Evolutionary conservation across 2,797 vertebrate species (phyloP).

Genomic region (Amblyraja radiata): DNA sequence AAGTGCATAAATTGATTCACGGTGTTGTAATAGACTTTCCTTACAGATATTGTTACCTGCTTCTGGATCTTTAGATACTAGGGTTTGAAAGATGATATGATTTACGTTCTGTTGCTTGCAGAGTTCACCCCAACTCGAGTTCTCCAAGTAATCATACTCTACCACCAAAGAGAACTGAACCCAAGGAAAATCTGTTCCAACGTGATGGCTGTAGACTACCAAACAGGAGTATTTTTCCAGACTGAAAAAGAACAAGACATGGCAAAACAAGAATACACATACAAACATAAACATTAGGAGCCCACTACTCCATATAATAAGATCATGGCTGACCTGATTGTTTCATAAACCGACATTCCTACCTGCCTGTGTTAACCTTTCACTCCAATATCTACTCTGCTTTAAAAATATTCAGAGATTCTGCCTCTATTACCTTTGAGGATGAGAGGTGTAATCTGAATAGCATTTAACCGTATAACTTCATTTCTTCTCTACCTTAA

Average conservation of each 20-base stretch:
- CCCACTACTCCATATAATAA: too few relatives aligned
- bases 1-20: not conserved
- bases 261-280: not conserved
- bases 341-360: too few relatives aligned
- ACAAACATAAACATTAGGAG: too few relatives aligned
- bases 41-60: conserved; percentile 8
- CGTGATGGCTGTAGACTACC: conserved; percentile 65
- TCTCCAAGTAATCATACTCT: conserved; percentile 72
- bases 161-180: conserved; percentile 71
- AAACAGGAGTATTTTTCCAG: conserved; percentile 59
- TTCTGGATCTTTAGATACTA: conserved; percentile 47
- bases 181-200: conserved; percentile 84
- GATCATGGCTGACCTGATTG: too few relatives aligned
- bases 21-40: not conserved
- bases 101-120: conserved; percentile 66
- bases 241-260: conserved; percentile 49
- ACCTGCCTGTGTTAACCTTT: too few relatives aligned
- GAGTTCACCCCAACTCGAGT: conserved; percentile 66
- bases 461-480: too few relatives aligned
- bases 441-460: too few relatives aligned
- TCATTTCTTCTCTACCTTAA: too few relatives aligned
- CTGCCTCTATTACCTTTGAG: too few relatives aligned
- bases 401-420: too few relatives aligned
- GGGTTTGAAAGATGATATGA: conserved; percentile 66
- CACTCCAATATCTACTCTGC: too few relatives aligned